These are phyloP conservation scores for Pedetes capensis DNA, from an alignment of 2,113 vertebrate species.

Conservation along the genomic window DNA sequence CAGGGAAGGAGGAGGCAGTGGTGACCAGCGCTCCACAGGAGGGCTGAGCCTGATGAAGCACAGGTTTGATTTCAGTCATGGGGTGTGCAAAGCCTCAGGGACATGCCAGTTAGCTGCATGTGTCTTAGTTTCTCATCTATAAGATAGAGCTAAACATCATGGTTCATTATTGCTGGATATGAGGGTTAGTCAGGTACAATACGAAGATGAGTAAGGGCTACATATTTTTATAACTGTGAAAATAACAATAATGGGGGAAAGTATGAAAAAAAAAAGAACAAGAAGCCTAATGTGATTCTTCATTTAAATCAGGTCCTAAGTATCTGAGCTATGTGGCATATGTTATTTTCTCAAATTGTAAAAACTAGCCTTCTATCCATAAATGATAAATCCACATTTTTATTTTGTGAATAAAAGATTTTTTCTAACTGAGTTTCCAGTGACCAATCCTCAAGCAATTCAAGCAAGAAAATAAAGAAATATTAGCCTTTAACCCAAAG, in stretches of 20 bases:
- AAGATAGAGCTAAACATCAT: constrained; percentile 39
- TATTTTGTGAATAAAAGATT: background rate
- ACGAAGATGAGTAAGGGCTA: constrained; percentile 16
- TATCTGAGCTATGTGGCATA: background rate
- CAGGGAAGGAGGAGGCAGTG: background rate
- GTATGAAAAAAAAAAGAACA: background rate
- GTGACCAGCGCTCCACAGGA: background rate
- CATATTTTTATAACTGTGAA: constrained; percentile 30
- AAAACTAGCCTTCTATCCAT: background rate
- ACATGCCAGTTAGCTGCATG: background rate
- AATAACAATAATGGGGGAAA: background rate
- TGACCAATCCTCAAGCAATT: background rate
- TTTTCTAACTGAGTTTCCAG: background rate
- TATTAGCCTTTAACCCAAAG: background rate
- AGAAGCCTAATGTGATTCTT: background rate
- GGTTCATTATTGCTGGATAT: constrained; percentile 16
- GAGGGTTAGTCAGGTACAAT: background rate
- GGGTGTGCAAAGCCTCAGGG: background rate
- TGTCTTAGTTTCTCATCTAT: constrained; percentile 51
- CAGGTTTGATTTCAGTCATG: constrained; percentile 18
- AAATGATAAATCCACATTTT: background rate
- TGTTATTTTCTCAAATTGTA: background rate
- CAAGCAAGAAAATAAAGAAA: background rate
- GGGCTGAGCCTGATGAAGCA: background rate
- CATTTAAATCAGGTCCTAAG: background rate